phyloP scores from a whole-genome alignment of 2,113 vertebrate species.

The Vulpes vulpes region DNA sequence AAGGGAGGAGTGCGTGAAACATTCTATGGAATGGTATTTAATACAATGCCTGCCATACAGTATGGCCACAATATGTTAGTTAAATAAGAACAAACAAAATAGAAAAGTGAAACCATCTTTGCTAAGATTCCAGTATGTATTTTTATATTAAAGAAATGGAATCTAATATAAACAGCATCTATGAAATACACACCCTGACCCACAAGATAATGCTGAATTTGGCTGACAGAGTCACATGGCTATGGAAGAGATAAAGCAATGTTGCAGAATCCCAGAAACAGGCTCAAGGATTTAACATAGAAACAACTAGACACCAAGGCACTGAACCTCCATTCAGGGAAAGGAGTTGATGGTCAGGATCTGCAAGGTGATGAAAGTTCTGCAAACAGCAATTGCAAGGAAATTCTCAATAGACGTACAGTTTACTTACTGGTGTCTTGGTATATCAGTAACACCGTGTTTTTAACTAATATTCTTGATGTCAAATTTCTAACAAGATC shows the following conservation, averaged over 20 bases:
- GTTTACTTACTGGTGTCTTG: not conserved
- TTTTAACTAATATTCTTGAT: constrained; percentile 37
- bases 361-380: not conserved
- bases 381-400: not conserved
- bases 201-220: not conserved
- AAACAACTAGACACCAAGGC: not conserved
- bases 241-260: not conserved
- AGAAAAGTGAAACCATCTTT: not conserved
- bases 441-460: not conserved
- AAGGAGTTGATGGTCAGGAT: not conserved
- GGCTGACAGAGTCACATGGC: not conserved
- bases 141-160: constrained; percentile 20
- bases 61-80: not conserved
- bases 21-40: not conserved
- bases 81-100: not conserved
- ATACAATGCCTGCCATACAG: not conserved
- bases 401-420: not conserved
- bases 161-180: not conserved
- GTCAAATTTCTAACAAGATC: constrained; percentile 40
- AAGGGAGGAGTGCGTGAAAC: not conserved
- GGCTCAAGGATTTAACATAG: not conserved
- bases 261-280: not conserved
- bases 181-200: not conserved
- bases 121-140: not conserved
- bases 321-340: not conserved